These are phyloP conservation scores for Acrobasis consociella DNA, from an alignment of 2,888 invertebrate species.

Conservation along the genomic window DNA sequence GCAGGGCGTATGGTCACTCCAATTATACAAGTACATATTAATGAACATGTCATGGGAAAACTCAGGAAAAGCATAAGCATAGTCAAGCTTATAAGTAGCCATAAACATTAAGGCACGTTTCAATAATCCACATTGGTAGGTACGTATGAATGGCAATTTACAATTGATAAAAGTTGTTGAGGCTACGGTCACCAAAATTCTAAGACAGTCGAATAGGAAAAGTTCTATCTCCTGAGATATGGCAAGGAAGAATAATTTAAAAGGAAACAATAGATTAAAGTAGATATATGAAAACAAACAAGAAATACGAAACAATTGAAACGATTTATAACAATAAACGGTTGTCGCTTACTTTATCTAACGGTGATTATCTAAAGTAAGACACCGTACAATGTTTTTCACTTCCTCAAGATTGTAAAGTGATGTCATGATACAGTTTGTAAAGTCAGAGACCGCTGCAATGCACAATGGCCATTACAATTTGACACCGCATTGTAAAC, in stretches of 20 bases:
- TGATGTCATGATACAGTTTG: constrained; percentile 27
- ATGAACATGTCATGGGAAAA: not conserved
- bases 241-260: not conserved
- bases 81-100: no score
- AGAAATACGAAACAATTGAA: constrained; percentile 2
- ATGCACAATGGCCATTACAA: constrained; percentile 15
- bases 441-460: constrained; percentile 14
- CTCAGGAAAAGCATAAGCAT: no score
- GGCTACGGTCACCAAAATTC: no score
- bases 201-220: no score
- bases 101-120: no score
- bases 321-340: constrained; percentile 15
- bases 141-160: no score
- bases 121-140: no score
- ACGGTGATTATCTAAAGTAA: constrained; percentile 42
- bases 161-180: no score
- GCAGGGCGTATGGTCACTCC: not conserved
- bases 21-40: constrained; percentile 1
- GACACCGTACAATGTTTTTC: constrained; percentile 41
- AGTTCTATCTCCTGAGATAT: not conserved
- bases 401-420: constrained; percentile 40
- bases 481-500: constrained; percentile 6
- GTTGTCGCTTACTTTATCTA: constrained; percentile 35
- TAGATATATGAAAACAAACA: constrained; percentile 1
- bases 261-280: not conserved